These are phyloP conservation scores for Ferrisia virgata DNA, from an alignment of 2,888 invertebrate species.

Conservation along the genomic window DNA sequence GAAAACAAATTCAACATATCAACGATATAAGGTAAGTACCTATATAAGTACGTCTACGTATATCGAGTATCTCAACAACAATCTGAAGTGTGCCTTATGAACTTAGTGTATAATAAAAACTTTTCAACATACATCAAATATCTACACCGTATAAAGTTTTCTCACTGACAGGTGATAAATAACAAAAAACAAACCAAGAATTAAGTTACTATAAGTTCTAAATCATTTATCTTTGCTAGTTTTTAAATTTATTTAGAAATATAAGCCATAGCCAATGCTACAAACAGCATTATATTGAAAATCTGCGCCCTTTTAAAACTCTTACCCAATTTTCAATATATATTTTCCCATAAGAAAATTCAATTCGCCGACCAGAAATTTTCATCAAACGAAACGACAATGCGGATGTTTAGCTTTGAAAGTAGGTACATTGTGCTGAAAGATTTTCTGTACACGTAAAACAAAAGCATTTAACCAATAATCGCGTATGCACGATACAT, in stretches of 20 bases:
- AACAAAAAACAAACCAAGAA: slow-evolving; percentile 3
- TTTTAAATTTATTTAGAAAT: slow-evolving; percentile 2
- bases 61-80: neutral
- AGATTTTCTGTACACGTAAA: neutral
- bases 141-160: neutral
- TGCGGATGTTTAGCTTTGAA: neutral
- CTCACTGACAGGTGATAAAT: neutral
- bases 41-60: too few species aligned
- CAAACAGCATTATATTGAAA: neutral
- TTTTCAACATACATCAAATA: slow-evolving; percentile 7
- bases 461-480: neutral
- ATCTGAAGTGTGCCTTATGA: neutral
- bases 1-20: neutral
- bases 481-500: too few species aligned
- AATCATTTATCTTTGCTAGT: slow-evolving; percentile 11
- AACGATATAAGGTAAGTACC: neutral
- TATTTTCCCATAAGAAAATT: neutral
- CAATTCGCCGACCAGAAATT: neutral
- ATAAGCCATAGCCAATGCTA: neutral
- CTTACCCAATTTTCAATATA: neutral
- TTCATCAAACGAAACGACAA: neutral
- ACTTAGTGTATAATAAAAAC: neutral
- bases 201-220: slow-evolving; percentile 24
- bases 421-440: neutral
- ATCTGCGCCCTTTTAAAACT: neutral